phyloP scores from a whole-genome alignment of 2,113 vertebrate genomes.

The Melierax canorus region DNA sequence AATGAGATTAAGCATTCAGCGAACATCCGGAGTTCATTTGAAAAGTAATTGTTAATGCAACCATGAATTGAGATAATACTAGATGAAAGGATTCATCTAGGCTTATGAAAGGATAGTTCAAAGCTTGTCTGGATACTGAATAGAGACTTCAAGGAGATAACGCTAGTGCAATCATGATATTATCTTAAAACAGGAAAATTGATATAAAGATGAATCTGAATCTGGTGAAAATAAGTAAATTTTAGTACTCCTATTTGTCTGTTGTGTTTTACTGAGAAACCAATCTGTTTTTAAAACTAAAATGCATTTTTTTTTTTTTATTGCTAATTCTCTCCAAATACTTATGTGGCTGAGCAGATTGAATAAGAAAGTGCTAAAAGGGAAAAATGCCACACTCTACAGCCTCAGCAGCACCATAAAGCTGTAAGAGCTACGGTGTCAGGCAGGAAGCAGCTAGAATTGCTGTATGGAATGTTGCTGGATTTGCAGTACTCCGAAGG shows the following conservation, averaged over 20 bases:
- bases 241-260: not conserved
- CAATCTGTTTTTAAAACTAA: not conserved
- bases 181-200: not conserved
- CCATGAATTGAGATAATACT: not conserved
- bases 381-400: not conserved
- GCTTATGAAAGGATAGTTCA: slow-evolving; percentile 8
- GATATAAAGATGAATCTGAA: not conserved
- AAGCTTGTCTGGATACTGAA: not conserved
- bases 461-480: not conserved
- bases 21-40: slow-evolving; percentile 1
- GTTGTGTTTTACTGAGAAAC: not conserved
- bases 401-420: not conserved
- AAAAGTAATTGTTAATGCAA: slow-evolving; percentile 15
- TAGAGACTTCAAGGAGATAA: not conserved
- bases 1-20: not conserved
- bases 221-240: not conserved
- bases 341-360: not conserved
- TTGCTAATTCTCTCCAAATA: not conserved
- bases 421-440: not conserved
- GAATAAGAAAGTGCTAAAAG: not conserved
- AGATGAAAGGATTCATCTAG: slow-evolving; percentile 20
- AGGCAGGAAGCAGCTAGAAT: not conserved
- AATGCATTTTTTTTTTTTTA: not conserved
- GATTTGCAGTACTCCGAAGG: not conserved
- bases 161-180: not conserved